These are phyloP conservation scores for Sebastes matsubarae DNA, from an alignment of 2,797 vertebrate genomes.

Conservation along the genomic window DNA sequence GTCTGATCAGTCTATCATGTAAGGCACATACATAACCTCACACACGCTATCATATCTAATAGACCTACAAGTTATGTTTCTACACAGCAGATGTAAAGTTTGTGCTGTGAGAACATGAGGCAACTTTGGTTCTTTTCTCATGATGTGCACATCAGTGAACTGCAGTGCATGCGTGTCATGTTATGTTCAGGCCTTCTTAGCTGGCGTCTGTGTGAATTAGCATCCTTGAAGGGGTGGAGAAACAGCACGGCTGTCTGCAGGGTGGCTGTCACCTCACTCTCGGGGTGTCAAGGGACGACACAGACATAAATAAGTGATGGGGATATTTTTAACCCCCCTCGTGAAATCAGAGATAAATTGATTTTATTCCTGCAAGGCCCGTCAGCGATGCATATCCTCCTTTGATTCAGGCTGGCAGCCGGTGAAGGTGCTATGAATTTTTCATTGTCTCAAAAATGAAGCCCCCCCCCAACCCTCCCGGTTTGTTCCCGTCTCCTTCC, in stretches of 20 bases:
- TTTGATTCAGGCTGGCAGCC: constrained; percentile 76
- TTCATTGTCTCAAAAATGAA: constrained; percentile 75
- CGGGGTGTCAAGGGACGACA: constrained; percentile 40
- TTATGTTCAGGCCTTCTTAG: constrained; percentile 28
- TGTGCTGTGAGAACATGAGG: neutral
- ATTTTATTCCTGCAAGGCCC: constrained; percentile 71
- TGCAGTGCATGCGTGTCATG: neutral
- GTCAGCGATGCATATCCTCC: constrained; percentile 66
- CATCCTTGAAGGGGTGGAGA: constrained; percentile 34
- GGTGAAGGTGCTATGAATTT: constrained; percentile 74
- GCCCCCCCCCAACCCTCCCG: neutral
- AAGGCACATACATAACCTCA: neutral
- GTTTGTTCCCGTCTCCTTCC: constrained; percentile 26
- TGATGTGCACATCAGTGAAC: constrained; percentile 14
- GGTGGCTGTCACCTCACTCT: constrained; percentile 50
- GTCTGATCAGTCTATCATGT: neutral
- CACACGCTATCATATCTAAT: neutral
- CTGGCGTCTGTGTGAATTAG: constrained; percentile 34
- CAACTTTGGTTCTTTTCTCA: neutral
- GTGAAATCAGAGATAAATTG: constrained; percentile 78
- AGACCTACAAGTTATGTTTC: neutral
- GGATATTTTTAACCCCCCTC: constrained; percentile 71
- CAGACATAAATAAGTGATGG: constrained; percentile 70
- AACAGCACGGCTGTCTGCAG: constrained; percentile 34
- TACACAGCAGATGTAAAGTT: neutral